phyloP scores from a whole-genome alignment of 2,113 vertebrate species.

The Anolis sagrei region DNA sequence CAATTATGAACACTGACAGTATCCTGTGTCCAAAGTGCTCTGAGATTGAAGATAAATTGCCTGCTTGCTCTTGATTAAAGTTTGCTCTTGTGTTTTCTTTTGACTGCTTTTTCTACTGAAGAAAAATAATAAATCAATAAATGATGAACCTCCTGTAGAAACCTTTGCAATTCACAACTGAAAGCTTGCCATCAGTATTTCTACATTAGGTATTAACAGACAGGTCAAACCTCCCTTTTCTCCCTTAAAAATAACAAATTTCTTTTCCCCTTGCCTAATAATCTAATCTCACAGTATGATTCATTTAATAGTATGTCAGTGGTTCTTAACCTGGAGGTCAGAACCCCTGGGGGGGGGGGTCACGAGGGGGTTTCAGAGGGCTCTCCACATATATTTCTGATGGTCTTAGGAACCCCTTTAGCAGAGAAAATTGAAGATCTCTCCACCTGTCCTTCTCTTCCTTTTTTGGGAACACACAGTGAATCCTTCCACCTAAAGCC shows the following conservation, averaged over 20 bases:
- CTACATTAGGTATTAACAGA: background rate
- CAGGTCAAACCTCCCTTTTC: background rate
- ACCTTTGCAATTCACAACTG: background rate
- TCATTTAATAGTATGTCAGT: background rate
- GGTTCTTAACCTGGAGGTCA: too few species aligned
- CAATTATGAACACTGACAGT: background rate
- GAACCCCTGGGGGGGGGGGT: too few species aligned
- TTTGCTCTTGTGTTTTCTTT: conserved; percentile 8
- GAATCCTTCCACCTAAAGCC: too few species aligned
- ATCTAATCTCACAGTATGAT: background rate
- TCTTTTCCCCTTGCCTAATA: background rate
- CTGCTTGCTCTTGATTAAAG: background rate
- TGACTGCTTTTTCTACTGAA: background rate
- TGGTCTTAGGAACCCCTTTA: too few species aligned
- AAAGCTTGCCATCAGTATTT: background rate
- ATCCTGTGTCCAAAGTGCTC: background rate
- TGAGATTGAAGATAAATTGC: background rate
- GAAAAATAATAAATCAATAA: conserved; percentile 20
- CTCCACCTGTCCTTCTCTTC: too few species aligned
- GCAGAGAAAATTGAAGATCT: too few species aligned
- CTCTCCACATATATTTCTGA: too few species aligned
- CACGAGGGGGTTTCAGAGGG: too few species aligned
- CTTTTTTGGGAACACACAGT: too few species aligned
- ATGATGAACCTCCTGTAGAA: conserved; percentile 8
- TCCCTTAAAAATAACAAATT: too few species aligned